These are phyloP conservation scores for Drosophila melanosoma DNA, from an alignment of 2,888 invertebrate genomes.

Conservation along the genomic window DNA sequence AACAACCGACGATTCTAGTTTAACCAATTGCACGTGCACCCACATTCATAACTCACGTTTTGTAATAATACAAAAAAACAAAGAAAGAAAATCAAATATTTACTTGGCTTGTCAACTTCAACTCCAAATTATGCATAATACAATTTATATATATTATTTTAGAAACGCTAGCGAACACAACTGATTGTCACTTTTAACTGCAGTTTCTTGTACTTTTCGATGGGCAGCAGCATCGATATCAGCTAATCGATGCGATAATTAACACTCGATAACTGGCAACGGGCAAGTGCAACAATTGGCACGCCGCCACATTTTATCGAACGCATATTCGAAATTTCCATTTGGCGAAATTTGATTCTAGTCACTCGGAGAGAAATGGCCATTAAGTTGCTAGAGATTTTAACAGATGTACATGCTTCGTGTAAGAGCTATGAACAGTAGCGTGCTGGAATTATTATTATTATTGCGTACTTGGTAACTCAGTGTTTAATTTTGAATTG, in stretches of 20 bases:
- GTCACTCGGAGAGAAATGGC: background rate
- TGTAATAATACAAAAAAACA: conserved; percentile 25
- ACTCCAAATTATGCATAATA: conserved; percentile 30
- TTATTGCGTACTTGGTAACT: conserved; percentile 8
- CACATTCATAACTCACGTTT: conserved; percentile 45
- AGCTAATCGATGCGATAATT: conserved; percentile 9
- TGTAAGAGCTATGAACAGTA: background rate
- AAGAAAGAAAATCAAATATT: conserved; percentile 23
- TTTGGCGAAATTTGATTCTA: background rate
- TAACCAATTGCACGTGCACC: conserved; percentile 10
- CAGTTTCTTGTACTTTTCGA: conserved; percentile 13
- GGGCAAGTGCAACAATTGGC: background rate
- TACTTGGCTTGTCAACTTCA: conserved; percentile 16
- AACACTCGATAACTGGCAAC: background rate
- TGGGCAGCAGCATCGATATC: conserved; percentile 23
- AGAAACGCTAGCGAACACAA: conserved; percentile 33
- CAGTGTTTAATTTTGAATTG: conserved; percentile 26
- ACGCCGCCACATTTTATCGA: conserved; percentile 34
- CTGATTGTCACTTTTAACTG: conserved; percentile 29
- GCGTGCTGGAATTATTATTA: background rate
- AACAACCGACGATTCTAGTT: conserved; percentile 79
- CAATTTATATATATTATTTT: conserved; percentile 48
- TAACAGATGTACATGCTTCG: background rate
- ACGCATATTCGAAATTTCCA: background rate
- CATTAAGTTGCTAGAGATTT: background rate